A percentile compares a stretch with the other conserved stretches of the same genome.
Conservation (phyloP, 2,113 vertebrate genomes). For the Uropsilus gracilis region DNA sequence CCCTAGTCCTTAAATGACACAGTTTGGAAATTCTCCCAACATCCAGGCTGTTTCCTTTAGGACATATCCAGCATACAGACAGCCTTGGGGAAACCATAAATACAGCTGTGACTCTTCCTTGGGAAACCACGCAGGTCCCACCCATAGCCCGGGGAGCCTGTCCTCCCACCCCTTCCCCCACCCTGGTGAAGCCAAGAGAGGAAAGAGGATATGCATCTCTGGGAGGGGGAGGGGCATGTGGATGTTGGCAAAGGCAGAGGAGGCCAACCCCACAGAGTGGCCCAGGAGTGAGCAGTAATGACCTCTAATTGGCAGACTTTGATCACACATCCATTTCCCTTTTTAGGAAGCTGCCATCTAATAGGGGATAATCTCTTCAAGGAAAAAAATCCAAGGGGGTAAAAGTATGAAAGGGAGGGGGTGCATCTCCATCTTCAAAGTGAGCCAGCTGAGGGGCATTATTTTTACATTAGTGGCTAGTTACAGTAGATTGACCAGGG, state of each 20-base stretch:
- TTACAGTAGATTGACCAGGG: conserved; percentile 85
- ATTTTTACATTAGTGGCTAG: conserved; percentile 81
- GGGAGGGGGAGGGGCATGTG: neutral
- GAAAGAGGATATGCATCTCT: conserved; percentile 50
- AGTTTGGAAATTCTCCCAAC: neutral
- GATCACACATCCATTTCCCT: conserved; percentile 84
- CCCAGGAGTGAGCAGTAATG: conserved; percentile 79
- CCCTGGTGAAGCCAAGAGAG: neutral
- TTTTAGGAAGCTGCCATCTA: conserved; percentile 78
- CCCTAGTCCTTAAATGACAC: neutral
- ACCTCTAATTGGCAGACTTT: conserved; percentile 84
- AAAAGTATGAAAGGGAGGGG: conserved; percentile 77
- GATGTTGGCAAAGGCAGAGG: conserved; percentile 67
- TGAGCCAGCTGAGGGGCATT: conserved; percentile 76
- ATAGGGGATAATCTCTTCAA: conserved; percentile 82
- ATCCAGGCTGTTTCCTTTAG: neutral
- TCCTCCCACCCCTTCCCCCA: conserved; percentile 6
- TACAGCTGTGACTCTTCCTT: neutral
- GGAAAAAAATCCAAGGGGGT: conserved; percentile 60
- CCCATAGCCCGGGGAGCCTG: neutral
- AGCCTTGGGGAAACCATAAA: neutral
- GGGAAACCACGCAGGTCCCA: conserved; percentile 45
- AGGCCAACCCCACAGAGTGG: conserved; percentile 20
- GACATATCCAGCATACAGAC: neutral
- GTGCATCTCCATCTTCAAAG: conserved; percentile 85